phyloP scores from a whole-genome alignment of 2,113 vertebrate genomes.

The Pavo muticus region DNA sequence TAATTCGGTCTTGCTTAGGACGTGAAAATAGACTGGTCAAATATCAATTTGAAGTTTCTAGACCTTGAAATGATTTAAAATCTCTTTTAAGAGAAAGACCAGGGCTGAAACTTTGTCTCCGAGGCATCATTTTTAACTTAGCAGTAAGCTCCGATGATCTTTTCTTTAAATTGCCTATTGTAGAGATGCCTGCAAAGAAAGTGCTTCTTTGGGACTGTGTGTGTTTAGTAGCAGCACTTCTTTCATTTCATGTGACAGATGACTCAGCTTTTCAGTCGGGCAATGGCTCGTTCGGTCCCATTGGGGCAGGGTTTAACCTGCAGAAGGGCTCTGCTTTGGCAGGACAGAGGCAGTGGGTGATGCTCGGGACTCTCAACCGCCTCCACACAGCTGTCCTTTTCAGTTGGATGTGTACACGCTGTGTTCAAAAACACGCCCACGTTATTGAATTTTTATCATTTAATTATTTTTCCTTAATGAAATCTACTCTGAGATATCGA shows the following conservation, averaged over 20 bases:
- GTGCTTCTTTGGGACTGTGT: slow-evolving; percentile 52
- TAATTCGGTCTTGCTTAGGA: slow-evolving; percentile 42
- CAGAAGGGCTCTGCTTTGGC: background rate
- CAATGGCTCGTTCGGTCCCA: background rate
- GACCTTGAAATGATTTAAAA: slow-evolving; percentile 49
- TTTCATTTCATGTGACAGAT: slow-evolving; percentile 54
- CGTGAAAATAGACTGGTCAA: slow-evolving; percentile 6
- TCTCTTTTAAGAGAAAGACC: slow-evolving; percentile 28
- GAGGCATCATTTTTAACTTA: slow-evolving; percentile 36
- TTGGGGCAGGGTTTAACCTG: background rate
- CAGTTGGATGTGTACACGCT: background rate
- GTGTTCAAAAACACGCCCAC: background rate
- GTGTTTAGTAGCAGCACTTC: background rate
- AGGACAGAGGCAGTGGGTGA: background rate
- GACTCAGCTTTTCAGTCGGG: slow-evolving; percentile 17
- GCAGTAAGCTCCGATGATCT: slow-evolving; percentile 34
- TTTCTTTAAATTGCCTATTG: slow-evolving; percentile 60
- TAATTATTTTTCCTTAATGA: background rate
- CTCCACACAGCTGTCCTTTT: background rate
- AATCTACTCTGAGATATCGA: background rate
- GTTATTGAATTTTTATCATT: background rate
- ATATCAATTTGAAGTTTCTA: slow-evolving; percentile 28
- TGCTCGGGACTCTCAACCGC: fast-evolving
- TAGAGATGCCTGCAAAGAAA: slow-evolving; percentile 37
- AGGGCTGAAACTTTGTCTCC: slow-evolving; percentile 33